These are phyloP conservation scores for Notoglanidium macrostoma DNA, from an alignment of 2,797 vertebrate genomes.

Conservation along the genomic window DNA sequence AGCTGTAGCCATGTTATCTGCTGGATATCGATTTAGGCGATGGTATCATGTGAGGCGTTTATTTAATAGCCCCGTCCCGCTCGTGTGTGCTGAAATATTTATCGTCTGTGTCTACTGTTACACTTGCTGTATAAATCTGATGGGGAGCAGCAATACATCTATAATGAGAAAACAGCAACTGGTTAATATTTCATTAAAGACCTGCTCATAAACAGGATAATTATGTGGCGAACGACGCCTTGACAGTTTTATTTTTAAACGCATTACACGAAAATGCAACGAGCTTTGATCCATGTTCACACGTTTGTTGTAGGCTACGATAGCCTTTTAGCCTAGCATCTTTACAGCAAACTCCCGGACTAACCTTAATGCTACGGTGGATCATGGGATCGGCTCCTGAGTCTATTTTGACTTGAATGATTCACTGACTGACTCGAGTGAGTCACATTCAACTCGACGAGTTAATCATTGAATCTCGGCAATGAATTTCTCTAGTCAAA, in stretches of 20 bases:
- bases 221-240: neutral
- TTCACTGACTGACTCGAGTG: neutral
- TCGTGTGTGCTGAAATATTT: slow-evolving; percentile 49
- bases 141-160: slow-evolving; percentile 33
- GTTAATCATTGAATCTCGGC: neutral
- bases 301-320: neutral
- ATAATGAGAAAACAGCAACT: neutral
- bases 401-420: neutral
- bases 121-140: slow-evolving; percentile 42
- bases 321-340: neutral
- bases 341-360: neutral
- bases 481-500: neutral
- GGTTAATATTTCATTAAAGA: neutral
- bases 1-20: slow-evolving; percentile 28
- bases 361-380: too few relatives aligned
- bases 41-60: slow-evolving; percentile 27
- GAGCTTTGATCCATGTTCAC: neutral
- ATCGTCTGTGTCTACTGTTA: slow-evolving; percentile 54
- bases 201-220: neutral
- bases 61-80: slow-evolving; percentile 42
- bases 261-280: neutral
- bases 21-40: slow-evolving; percentile 29
- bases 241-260: neutral
- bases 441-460: neutral
- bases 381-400: too few relatives aligned